phyloP scores from a whole-genome alignment of 2,888 invertebrate species.

The Agrotis ipsilon region DNA sequence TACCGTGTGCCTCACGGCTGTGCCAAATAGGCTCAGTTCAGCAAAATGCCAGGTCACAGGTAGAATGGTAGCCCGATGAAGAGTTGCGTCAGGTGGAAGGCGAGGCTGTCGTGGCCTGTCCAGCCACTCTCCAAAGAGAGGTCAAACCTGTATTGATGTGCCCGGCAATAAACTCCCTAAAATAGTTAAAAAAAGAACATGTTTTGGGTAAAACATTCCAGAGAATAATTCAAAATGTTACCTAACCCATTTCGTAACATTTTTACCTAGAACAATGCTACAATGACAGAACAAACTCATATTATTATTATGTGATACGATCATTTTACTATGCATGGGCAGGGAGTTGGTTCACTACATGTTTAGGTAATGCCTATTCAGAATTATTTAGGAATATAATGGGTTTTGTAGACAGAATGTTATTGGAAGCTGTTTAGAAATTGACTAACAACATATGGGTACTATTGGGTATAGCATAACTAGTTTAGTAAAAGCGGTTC shows the following conservation, averaged over 20 bases:
- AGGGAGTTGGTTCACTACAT: constrained; percentile 45
- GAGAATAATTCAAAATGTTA: background rate
- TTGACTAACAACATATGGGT: background rate
- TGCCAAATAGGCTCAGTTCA: too few species aligned
- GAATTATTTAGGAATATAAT: constrained; percentile 33
- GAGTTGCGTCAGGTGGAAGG: too few species aligned
- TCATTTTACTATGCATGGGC: constrained; percentile 55
- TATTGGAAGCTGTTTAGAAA: constrained; percentile 16
- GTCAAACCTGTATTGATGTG: too few species aligned
- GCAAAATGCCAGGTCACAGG: too few species aligned
- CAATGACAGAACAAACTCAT: constrained; percentile 29
- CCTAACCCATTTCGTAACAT: background rate
- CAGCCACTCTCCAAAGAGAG: too few species aligned
- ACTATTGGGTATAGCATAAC: too few species aligned
- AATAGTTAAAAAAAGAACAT: too few species aligned
- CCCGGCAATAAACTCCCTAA: too few species aligned
- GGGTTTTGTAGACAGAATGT: constrained; percentile 8
- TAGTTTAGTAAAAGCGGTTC: too few species aligned
- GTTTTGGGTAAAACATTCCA: background rate
- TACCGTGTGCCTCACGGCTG: too few species aligned
- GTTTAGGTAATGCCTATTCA: constrained; percentile 43
- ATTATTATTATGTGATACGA: constrained; percentile 33
- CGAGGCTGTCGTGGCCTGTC: too few species aligned
- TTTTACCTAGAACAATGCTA: constrained; percentile 15
- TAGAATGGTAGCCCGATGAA: too few species aligned